phyloP scores from a whole-genome alignment of 2,888 invertebrate genomes.

The Sphecodes monilicornis region DNA sequence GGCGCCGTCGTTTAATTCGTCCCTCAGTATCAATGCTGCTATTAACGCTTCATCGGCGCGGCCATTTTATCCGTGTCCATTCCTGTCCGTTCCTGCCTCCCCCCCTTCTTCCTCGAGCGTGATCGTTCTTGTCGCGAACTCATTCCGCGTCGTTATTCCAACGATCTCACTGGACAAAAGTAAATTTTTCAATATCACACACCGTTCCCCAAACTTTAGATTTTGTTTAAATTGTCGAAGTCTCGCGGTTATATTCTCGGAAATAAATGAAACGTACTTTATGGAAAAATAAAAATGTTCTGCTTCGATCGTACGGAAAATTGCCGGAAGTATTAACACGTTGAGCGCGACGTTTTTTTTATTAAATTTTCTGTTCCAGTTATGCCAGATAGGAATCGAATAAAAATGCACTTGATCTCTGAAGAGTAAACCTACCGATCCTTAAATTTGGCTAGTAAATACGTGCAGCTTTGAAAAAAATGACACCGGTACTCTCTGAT shows the following conservation, averaged over 20 bases:
- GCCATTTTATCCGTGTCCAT: slow-evolving; percentile 38
- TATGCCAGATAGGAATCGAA: neutral
- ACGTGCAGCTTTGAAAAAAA: too few relatives aligned
- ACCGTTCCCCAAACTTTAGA: neutral
- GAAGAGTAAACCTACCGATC: too few relatives aligned
- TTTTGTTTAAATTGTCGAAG: neutral
- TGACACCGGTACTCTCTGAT: too few relatives aligned
- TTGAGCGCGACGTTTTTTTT: too few relatives aligned
- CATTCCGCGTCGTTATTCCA: neutral
- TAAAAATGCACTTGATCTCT: too few relatives aligned
- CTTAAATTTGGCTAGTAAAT: too few relatives aligned
- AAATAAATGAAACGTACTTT: too few relatives aligned
- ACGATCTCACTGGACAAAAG: neutral
- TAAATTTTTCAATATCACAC: neutral
- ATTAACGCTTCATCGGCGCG: slow-evolving; percentile 64
- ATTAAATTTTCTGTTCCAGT: too few relatives aligned
- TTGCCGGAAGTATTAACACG: too few relatives aligned
- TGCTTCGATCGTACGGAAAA: too few relatives aligned
- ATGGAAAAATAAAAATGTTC: too few relatives aligned
- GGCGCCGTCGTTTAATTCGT: slow-evolving; percentile 69
- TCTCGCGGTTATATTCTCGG: too few relatives aligned
- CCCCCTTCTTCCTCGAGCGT: neutral
- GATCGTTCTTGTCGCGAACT: neutral
- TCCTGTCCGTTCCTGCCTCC: neutral
- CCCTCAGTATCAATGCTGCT: slow-evolving; percentile 65